Conservation (phyloP, 2,888 invertebrate species). For the Crepidodera aurea region DNA sequence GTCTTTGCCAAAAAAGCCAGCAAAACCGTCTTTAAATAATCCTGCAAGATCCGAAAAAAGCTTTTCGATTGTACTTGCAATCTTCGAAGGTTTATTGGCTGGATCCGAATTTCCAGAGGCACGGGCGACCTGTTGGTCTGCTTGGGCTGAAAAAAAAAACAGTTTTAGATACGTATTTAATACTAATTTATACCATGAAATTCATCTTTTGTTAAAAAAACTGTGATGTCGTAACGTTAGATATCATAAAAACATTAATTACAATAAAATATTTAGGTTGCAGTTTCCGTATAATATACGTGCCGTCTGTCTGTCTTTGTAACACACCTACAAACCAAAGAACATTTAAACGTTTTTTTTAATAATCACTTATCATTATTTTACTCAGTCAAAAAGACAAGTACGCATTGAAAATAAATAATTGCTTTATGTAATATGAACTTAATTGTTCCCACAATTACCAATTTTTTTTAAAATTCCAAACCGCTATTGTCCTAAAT, state of each 20-base stretch:
- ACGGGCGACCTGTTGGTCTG: constrained; percentile 48
- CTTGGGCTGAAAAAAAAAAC: constrained; percentile 53
- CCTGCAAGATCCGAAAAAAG: constrained; percentile 55
- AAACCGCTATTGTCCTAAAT: constrained; percentile 35
- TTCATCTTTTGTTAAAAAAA: too few species aligned
- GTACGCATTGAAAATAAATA: not conserved
- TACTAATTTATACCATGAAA: too few species aligned
- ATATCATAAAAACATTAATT: too few species aligned
- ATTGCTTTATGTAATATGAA: not conserved
- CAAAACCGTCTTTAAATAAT: constrained; percentile 54
- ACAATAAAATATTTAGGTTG: too few species aligned
- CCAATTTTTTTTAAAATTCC: constrained; percentile 35
- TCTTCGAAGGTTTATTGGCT: constrained; percentile 49
- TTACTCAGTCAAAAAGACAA: too few species aligned
- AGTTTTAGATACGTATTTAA: too few species aligned
- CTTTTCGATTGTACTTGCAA: constrained; percentile 53
- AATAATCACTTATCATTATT: too few species aligned
- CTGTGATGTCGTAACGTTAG: too few species aligned
- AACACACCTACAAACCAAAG: not conserved
- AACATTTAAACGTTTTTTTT: too few species aligned
- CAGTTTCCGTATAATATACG: too few species aligned
- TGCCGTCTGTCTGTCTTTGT: not conserved
- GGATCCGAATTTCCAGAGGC: constrained; percentile 47
- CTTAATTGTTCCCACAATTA: constrained; percentile 28
- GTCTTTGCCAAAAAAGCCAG: constrained; percentile 52